Percentiles rank a stretch among this genome's conserved stretches.
Evolutionary conservation across 1,140 invertebrate genomes (phyloP).

Genomic region (Trichomalopsis sarcophagae): DNA sequence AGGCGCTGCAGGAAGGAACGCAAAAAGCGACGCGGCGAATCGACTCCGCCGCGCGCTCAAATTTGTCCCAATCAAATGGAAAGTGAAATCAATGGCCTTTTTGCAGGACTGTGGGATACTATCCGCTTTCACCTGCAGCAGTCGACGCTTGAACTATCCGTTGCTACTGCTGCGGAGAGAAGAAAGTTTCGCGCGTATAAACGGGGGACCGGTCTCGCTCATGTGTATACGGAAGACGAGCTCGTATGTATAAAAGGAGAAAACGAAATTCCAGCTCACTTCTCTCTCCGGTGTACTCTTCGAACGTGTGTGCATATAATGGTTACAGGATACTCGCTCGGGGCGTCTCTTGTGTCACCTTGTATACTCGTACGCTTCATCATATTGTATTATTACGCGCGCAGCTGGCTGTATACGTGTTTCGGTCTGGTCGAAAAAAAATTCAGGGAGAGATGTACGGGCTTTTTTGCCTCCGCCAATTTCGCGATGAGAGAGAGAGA

Average conservation of each 20-base stretch:
- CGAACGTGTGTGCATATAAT: not conserved
- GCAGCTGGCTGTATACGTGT: too few species aligned
- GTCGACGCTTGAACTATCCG: not conserved
- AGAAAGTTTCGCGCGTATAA: not conserved
- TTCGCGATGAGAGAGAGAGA: not conserved
- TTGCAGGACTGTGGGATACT: not conserved
- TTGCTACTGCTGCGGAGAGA: not conserved
- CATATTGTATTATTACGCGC: not conserved
- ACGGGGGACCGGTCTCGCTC: not conserved
- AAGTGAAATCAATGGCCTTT: slow-evolving; percentile 26
- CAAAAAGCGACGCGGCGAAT: not conserved
- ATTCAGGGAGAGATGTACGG: not conserved
- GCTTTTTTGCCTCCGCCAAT: not conserved
- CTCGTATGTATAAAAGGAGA: not conserved
- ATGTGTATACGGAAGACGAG: not conserved
- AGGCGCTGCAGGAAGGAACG: not conserved
- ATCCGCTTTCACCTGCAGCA: slow-evolving; percentile 37
- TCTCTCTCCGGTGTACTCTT: not conserved
- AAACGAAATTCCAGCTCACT: not conserved
- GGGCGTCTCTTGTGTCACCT: too few species aligned
- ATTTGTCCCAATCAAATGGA: slow-evolving; percentile 32
- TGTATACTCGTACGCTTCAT: not conserved
- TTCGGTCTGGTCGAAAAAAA: not conserved
- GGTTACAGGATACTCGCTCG: not conserved
- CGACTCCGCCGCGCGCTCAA: slow-evolving; percentile 8